phyloP scores from a whole-genome alignment of 1,140 invertebrate genomes.

The Eciton burchellii region DNA sequence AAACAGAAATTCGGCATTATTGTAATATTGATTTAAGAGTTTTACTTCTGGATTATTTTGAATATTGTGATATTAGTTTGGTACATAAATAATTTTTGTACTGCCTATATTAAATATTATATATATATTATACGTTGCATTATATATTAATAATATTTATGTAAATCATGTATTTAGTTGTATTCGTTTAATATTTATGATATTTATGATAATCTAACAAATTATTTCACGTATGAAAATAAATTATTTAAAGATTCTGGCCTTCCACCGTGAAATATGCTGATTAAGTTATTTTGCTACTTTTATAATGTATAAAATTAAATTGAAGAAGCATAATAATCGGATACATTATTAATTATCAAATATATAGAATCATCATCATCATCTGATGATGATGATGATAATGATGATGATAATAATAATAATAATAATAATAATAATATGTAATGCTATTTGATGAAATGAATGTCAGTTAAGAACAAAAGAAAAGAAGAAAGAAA shows the following conservation, averaged over 20 bases:
- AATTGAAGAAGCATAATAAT: constrained; percentile 57
- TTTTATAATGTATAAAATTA: constrained; percentile 78
- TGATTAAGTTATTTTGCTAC: constrained; percentile 84
- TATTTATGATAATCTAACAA: constrained; percentile 65
- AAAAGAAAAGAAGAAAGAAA: neutral
- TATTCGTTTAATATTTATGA: constrained; percentile 40
- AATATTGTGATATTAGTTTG: constrained; percentile 40
- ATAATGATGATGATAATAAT: no score
- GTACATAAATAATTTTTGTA: constrained; percentile 30
- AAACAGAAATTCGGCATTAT: neutral
- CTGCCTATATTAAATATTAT: constrained; percentile 11
- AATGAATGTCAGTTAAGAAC: constrained; percentile 33
- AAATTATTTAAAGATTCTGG: constrained; percentile 57
- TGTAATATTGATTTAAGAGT: neutral
- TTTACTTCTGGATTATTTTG: constrained; percentile 52
- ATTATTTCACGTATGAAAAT: constrained; percentile 56
- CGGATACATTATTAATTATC: constrained; percentile 33
- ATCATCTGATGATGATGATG: no score
- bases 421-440: constrained; percentile 50
- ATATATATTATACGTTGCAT: constrained; percentile 13
- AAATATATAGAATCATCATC: no score
- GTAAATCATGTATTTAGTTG: neutral
- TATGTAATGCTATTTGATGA: constrained; percentile 37
- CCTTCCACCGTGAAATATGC: constrained; percentile 71
- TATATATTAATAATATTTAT: neutral